Evolutionary conservation across 1,140 invertebrate genomes (phyloP).

Genomic region (Calephelis virginiensis): DNA sequence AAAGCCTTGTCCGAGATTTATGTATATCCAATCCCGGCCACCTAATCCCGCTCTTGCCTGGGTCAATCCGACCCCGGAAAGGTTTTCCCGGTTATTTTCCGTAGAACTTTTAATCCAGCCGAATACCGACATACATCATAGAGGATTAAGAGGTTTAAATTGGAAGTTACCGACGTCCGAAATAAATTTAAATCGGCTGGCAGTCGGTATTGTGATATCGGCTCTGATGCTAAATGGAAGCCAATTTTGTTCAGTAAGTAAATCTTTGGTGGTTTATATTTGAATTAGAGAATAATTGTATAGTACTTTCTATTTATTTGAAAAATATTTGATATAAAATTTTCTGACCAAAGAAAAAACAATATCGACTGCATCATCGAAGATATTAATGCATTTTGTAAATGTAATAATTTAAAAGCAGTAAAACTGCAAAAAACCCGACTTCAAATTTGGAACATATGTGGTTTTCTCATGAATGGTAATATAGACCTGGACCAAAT

Average conservation of each 20-base stretch:
- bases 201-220: constrained; percentile 76
- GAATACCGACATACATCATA: constrained; percentile 79
- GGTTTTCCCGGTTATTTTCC: constrained; percentile 79
- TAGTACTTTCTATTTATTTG: neutral
- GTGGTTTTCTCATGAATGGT: too few relatives aligned
- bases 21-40: constrained; percentile 75
- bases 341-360: neutral
- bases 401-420: too few relatives aligned
- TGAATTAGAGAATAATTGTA: constrained; percentile 36
- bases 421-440: too few relatives aligned
- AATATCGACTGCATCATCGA: too few relatives aligned
- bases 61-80: constrained; percentile 76
- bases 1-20: constrained; percentile 74
- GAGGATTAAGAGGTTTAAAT: constrained; percentile 79
- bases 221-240: constrained; percentile 68
- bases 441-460: too few relatives aligned
- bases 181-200: constrained; percentile 78
- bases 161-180: constrained; percentile 78
- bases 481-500: too few relatives aligned
- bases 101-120: constrained; percentile 77
- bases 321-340: neutral
- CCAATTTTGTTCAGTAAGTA: constrained; percentile 67
- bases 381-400: too few relatives aligned
- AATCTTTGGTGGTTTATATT: constrained; percentile 59
- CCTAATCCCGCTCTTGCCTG: constrained; percentile 72